These are phyloP conservation scores for Ochotona princeps DNA, from an alignment of 2,113 vertebrate genomes.

Conservation along the genomic window DNA sequence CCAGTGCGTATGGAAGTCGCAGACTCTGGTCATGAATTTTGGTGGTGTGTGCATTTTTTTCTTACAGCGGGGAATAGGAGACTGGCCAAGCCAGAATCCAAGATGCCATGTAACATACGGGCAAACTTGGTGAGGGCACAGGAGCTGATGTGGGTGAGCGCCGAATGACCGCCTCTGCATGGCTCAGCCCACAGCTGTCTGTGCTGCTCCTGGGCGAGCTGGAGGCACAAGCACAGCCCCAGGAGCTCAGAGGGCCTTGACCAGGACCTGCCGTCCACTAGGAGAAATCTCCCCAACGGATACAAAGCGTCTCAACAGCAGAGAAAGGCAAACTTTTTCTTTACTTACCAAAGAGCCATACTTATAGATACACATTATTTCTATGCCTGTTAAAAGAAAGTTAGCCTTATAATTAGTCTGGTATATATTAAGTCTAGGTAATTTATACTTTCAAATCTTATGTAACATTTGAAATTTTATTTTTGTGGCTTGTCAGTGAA, in stretches of 20 bases:
- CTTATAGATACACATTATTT: slow-evolving; percentile 99
- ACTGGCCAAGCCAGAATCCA: background rate
- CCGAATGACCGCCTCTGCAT: too few relatives aligned
- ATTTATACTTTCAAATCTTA: background rate
- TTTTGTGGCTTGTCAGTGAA: slow-evolving; percentile 12
- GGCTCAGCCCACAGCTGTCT: background rate
- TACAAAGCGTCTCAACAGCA: background rate
- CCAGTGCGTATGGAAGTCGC: background rate
- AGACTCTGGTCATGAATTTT: background rate
- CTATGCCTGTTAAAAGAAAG: slow-evolving; percentile 91
- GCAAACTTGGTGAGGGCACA: background rate
- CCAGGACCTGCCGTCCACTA: background rate
- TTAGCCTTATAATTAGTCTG: slow-evolving; percentile 9
- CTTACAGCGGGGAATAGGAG: background rate
- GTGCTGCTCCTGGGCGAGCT: background rate
- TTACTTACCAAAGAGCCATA: slow-evolving; percentile 96
- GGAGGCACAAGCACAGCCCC: background rate
- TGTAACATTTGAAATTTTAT: background rate
- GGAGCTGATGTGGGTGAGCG: background rate
- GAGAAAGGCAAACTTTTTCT: background rate
- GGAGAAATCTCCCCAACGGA: background rate
- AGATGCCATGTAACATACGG: background rate
- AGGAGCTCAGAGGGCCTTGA: background rate
- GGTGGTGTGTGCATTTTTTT: background rate
- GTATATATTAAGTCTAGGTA: background rate